Base-by-base conservation (phyloP, 1,140 invertebrate genomes). In the Papilio machaon region DNA sequence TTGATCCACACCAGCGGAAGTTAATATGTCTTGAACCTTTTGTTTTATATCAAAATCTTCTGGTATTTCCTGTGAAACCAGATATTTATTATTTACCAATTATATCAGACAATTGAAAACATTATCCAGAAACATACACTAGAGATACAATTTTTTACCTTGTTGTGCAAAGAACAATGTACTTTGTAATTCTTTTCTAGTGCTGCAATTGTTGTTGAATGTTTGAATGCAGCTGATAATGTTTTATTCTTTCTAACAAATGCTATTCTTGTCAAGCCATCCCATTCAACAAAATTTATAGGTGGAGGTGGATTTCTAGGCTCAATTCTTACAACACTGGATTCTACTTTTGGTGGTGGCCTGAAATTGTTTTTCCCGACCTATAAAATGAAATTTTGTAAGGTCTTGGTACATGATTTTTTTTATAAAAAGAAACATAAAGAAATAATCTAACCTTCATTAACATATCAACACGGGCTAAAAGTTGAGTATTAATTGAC, bases 261-360 rank as follows among this genome's bases (percentile, higher is more conserved):
- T 38, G 97, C 98, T 85, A 99, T 98, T 88, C 99, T 96, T 0
- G 99, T 98, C 19, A 99, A 94, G 10, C 98, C 98, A 96, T 99
- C 99, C 99, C 99, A 99, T 95, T 99, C 99, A 86, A 97, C 97
- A 93, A 99, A 99, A 94, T 99, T 99, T 43, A 99, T 98, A 13
- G 98, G 97, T 43, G 99, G 99, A 52, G 99, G 98, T 73, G 99
- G 99, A 95, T 99, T 99, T 90, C 97, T 96, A 7, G 99, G 99
- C 93, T 99, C 99, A 91, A 99, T 97, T 89, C 99, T 95, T 0
- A 99, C 98, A n/a, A 99, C 99, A 95, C 97, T 98, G 0, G 99
- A 99, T 95, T 99, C 99, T 0, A 99, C 98, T 96, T 99, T 99
- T 52, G 99, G 99, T 58, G 99, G 99, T 60, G 99, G 99, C 84